Percentiles rank a stretch among this genome's conserved stretches.
These are phyloP conservation scores for Cheirogaleus major DNA, from an alignment of 2,797 vertebrate species.

Conservation along the genomic window DNA sequence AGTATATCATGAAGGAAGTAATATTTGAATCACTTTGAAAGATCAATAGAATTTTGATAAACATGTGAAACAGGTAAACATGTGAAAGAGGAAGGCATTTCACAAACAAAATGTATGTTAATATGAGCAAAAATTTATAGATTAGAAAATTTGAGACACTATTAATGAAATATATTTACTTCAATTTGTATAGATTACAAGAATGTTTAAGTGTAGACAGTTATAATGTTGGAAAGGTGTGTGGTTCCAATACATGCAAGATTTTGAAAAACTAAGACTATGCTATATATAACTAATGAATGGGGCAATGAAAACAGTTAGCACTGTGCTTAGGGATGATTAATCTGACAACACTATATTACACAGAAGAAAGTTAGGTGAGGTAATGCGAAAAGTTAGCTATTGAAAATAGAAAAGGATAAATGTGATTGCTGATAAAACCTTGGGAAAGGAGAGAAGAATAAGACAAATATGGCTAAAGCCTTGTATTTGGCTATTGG, in stretches of 20 bases:
- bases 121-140: neutral
- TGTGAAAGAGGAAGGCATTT: neutral
- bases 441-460: neutral
- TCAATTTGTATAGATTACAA: neutral
- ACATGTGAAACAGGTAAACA: neutral
- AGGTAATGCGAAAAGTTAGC: neutral
- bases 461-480: neutral
- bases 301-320: neutral
- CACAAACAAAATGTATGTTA: neutral
- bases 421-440: neutral
- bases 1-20: neutral
- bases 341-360: neutral
- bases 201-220: neutral
- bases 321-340: neutral
- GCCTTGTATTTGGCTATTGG: neutral
- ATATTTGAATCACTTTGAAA: neutral
- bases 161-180: neutral
- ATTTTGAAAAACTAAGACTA: neutral
- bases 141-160: neutral
- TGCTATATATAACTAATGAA: neutral
- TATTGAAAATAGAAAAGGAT: neutral
- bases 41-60: neutral
- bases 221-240: neutral
- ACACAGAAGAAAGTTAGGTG: neutral
- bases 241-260: rapidly evolving